Percentiles rank a stretch among this genome's conserved stretches.
phyloP scores from a whole-genome alignment of 2,113 vertebrate genomes.

The Siniperca knerii region DNA sequence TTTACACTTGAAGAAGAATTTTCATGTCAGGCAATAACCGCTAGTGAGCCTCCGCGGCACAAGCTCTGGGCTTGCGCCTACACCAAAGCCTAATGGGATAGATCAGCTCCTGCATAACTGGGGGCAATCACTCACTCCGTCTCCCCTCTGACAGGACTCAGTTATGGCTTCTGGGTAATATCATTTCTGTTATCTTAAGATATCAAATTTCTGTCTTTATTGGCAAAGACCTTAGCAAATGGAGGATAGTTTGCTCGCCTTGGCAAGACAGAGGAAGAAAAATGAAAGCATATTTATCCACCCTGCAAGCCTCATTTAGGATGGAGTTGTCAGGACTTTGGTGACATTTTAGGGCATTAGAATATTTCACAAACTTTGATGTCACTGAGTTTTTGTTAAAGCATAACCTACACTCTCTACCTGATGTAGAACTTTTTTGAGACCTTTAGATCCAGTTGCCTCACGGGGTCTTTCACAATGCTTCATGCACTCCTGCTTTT shows the following conservation, averaged over 20 bases:
- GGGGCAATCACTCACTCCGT: constrained; percentile 84
- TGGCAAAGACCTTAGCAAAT: constrained; percentile 82
- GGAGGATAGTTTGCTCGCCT: constrained; percentile 62
- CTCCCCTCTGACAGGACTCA: constrained; percentile 85
- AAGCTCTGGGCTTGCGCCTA: constrained; percentile 76
- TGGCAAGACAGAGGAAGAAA: constrained; percentile 64
- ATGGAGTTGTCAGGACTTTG: constrained; percentile 47
- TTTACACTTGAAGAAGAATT: constrained; percentile 80
- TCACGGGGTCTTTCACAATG: background rate
- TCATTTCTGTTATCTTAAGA: constrained; percentile 87
- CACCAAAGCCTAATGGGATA: constrained; percentile 83
- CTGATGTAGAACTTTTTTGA: background rate
- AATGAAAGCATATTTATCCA: constrained; percentile 72
- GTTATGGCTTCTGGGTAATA: constrained; percentile 85
- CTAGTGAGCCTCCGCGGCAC: constrained; percentile 75
- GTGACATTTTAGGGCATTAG: constrained; percentile 46
- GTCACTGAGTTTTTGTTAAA: constrained; percentile 28
- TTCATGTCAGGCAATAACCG: constrained; percentile 82
- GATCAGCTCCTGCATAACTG: constrained; percentile 83
- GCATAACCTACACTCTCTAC: background rate
- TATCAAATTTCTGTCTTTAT: constrained; percentile 86
- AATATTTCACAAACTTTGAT: constrained; percentile 39
- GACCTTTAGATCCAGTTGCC: background rate
- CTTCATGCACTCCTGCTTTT: background rate
- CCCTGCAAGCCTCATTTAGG: constrained; percentile 36